Evolutionary conservation across 2,113 vertebrate species (phyloP), one percentile per base, ranked within the genome.

Genomic region (Hirundichthys speculiger): DNA sequence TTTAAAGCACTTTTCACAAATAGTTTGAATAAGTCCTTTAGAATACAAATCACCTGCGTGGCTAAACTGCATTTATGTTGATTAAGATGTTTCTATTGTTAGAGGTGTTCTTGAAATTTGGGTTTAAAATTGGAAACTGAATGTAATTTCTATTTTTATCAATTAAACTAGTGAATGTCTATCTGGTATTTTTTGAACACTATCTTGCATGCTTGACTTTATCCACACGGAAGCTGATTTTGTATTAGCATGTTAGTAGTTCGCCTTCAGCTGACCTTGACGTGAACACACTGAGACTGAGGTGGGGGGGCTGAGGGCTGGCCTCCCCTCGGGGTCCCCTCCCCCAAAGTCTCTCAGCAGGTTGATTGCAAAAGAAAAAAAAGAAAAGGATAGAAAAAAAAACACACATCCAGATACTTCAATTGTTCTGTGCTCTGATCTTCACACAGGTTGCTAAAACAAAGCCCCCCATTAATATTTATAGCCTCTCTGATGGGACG

Each of bases 381-480:
- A 34, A 34, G 64, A 47, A 66, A 46, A 52, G 24, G 55, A 38
- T n/a, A 16, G 7, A 5, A 16, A 21, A 52, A 66, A 45, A 63
- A 66, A 81, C 4, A 52, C 62, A 83, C 84, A 83, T 88, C 80
- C 84, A 84, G 77, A 87, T 82, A 87, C 78, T 75, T 89, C 82
- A 73, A 82, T 89, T 88, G 83, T 87, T 84, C 75, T 58, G 24
- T 6, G 70, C 82, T 88, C 80, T 88, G 88, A 91, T 90, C 90
- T 91, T 90, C 87, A 90, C 77, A 91, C 86, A 88, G 88, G 87
- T 88, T 88, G 82, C 82, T 90, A 88, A 92, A 92, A 92, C 91
- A 92, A 90, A 91, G 87, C 64, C 76, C 49, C 73, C 38, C 76
- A 90, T 92, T 86, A 91, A 92, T 92, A 92, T 92, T 86, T 89